Evolutionary conservation across 1,140 invertebrate species (phyloP).

Genomic region (Listronotus bonariensis): DNA sequence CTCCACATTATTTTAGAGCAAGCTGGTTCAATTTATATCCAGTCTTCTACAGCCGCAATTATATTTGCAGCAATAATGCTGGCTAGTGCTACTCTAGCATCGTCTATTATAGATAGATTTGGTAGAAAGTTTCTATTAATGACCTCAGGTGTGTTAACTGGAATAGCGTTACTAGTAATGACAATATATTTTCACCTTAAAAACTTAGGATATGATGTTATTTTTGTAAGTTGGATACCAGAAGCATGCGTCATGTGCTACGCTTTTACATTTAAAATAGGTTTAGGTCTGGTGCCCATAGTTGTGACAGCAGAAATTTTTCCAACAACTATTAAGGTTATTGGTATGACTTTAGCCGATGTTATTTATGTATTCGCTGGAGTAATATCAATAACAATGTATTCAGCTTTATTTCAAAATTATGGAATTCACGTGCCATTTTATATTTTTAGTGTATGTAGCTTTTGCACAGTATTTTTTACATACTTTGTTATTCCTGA

Average conservation of each 20-base stretch:
- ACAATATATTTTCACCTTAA: constrained; percentile 48
- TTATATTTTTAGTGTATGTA: constrained; percentile 68
- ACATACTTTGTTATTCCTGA: constrained; percentile 70
- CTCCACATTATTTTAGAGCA: constrained; percentile 57
- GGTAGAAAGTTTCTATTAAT: constrained; percentile 58
- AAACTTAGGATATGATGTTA: constrained; percentile 21
- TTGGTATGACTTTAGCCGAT: constrained; percentile 49
- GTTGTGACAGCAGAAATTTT: constrained; percentile 73
- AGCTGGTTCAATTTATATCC: constrained; percentile 50
- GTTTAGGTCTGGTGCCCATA: constrained; percentile 67
- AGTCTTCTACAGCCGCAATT: constrained; percentile 49
- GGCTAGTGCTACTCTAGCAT: constrained; percentile 44
- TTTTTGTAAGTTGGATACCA: constrained; percentile 41
- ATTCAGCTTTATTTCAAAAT: constrained; percentile 56
- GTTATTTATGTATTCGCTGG: constrained; percentile 53
- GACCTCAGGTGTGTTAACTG: constrained; percentile 39
- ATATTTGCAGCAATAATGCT: constrained; percentile 55
- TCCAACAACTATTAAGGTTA: constrained; percentile 63
- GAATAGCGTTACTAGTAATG: constrained; percentile 34
- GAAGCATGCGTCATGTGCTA: constrained; percentile 42
- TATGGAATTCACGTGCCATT: constrained; percentile 64
- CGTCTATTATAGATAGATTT: constrained; percentile 52
- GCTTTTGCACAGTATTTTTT: constrained; percentile 64
- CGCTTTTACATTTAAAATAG: constrained; percentile 44
- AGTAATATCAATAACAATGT: constrained; percentile 71